Conservation (phyloP, 2,888 invertebrate genomes). For the Iphiclides podalirius region DNA sequence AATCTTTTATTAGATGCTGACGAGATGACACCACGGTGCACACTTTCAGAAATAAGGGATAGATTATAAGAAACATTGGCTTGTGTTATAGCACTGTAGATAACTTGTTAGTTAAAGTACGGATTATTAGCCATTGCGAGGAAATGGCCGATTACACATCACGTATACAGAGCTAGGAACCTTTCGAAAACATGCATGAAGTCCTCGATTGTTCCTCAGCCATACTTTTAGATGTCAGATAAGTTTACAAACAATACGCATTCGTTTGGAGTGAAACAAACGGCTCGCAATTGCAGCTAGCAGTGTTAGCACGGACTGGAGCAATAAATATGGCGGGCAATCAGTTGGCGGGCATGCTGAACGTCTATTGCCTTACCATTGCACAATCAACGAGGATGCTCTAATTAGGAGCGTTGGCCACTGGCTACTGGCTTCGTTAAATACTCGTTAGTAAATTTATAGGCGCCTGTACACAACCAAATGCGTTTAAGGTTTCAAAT, state of each 20-base stretch:
- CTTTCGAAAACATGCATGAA: constrained; percentile 12
- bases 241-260: constrained; percentile 24
- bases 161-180: constrained; percentile 3
- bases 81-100: too few species aligned
- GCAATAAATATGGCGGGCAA: constrained; percentile 39
- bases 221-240: constrained; percentile 20
- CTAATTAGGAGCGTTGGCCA: constrained; percentile 62
- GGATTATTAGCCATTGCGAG: too few species aligned
- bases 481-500: too few species aligned
- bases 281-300: constrained; percentile 28
- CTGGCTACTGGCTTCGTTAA: constrained; percentile 37
- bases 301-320: constrained; percentile 30
- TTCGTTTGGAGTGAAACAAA: constrained; percentile 17
- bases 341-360: constrained; percentile 34
- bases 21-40: too few species aligned
- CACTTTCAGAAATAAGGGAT: too few species aligned
- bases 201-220: constrained; percentile 17
- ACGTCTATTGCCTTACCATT: constrained; percentile 26
- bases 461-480: neutral
- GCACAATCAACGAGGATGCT: constrained; percentile 41
- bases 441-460: constrained; percentile 35
- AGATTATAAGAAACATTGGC: too few species aligned
- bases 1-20: neutral
- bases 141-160: constrained; percentile 10
- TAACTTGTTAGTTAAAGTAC: too few species aligned